A percentile compares a stretch with the other conserved stretches of the same genome.
Conservation (phyloP, 2,888 invertebrate genomes). For the Antitype chi region DNA sequence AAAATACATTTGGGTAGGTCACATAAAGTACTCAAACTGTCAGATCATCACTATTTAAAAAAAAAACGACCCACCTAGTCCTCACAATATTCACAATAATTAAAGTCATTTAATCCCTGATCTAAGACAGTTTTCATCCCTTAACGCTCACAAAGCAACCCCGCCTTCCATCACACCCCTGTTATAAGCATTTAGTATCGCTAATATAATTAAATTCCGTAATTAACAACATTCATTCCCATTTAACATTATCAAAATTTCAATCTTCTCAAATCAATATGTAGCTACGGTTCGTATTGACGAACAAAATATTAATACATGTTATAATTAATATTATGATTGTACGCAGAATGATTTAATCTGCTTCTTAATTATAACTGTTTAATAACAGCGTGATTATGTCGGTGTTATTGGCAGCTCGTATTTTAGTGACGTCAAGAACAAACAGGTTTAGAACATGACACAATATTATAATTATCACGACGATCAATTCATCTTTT, state of each 20-base stretch:
- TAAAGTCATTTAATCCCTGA: neutral
- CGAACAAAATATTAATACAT: neutral
- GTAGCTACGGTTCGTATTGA: neutral
- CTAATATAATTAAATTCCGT: conserved; percentile 59
- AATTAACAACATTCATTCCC: conserved; percentile 49
- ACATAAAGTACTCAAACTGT: no score
- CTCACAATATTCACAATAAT: no score
- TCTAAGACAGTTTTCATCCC: neutral
- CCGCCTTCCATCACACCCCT: conserved; percentile 8
- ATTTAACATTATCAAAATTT: conserved; percentile 41
- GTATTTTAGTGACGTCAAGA: neutral
- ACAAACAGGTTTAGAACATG: neutral
- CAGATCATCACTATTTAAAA: no score
- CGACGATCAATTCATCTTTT: neutral
- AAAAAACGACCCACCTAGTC: neutral
- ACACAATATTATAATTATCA: conserved; percentile 2
- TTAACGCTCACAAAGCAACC: conserved; percentile 40
- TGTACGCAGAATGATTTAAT: neutral
- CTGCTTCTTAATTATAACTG: neutral
- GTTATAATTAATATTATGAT: neutral
- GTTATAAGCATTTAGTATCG: conserved; percentile 52
- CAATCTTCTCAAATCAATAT: conserved; percentile 33
- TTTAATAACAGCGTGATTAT: conserved; percentile 1
- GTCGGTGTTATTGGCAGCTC: neutral
- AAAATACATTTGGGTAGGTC: no score